Percentiles rank a stretch among this genome's conserved stretches.
phyloP scores from a whole-genome alignment of 2,797 vertebrate species.

The Amniataba percoides region DNA sequence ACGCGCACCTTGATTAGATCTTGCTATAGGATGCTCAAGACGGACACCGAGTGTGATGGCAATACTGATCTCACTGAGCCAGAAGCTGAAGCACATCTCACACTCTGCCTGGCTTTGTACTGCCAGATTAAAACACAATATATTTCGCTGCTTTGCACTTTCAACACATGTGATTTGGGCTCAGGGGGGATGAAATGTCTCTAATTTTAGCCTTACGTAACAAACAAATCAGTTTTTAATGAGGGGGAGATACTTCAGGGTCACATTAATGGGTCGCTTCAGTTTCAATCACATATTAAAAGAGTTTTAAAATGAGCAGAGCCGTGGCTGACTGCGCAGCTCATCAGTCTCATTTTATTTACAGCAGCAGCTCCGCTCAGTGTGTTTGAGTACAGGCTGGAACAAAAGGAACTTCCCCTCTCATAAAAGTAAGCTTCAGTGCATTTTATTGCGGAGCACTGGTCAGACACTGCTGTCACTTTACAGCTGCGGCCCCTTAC shows the following conservation, averaged over 20 bases:
- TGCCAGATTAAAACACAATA: conserved; percentile 45
- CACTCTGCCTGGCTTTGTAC: conserved; percentile 49
- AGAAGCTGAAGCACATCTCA: conserved; percentile 52
- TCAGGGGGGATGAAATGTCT: conserved; percentile 13
- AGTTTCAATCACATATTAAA: conserved; percentile 45
- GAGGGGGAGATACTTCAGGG: conserved; percentile 33
- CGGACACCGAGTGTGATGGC: conserved; percentile 5
- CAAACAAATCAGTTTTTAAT: conserved; percentile 66
- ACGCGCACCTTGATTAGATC: conserved; percentile 50
- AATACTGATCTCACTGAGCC: conserved; percentile 63
- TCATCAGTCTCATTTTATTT: conserved; percentile 54
- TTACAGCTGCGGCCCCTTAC: conserved; percentile 56
- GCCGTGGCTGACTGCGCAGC: conserved; percentile 28
- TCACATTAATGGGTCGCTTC: conserved; percentile 50
- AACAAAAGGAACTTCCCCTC: conserved; percentile 74
- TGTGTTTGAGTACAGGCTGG: conserved; percentile 65
- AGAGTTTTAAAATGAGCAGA: conserved; percentile 40
- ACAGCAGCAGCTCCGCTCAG: conserved; percentile 49
- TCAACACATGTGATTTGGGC: conserved; percentile 30
- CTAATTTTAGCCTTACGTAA: conserved; percentile 55
- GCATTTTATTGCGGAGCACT: conserved; percentile 71
- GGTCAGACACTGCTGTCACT: conserved; percentile 59
- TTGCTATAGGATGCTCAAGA: conserved; percentile 44
- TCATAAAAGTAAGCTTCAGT: conserved; percentile 75
- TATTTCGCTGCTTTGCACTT: conserved; percentile 40